These are phyloP conservation scores for Halictus rubicundus DNA, from an alignment of 1,140 invertebrate species.

Conservation along the genomic window DNA sequence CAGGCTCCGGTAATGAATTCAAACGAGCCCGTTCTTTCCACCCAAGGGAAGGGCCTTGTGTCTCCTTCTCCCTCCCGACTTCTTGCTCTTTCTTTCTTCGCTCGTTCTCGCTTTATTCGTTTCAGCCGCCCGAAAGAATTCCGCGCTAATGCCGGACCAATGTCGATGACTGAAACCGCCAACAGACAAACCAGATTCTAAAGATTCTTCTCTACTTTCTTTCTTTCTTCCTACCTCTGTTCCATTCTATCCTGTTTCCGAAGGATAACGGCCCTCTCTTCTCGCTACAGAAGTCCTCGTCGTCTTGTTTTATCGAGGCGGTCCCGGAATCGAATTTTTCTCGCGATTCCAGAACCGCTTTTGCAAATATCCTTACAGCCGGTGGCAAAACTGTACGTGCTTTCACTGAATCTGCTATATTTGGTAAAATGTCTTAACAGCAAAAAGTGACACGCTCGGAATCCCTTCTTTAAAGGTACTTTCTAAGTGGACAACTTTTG, in stretches of 20 bases:
- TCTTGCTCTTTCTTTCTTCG: background rate
- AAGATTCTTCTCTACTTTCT: conserved; percentile 4
- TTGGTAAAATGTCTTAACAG: too few species aligned
- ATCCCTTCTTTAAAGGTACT: too few species aligned
- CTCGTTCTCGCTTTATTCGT: too few species aligned
- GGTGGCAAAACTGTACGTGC: too few species aligned
- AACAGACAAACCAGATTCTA: background rate
- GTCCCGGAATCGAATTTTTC: background rate
- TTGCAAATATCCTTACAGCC: too few species aligned
- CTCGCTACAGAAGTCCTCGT: too few species aligned
- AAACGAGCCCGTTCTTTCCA: background rate
- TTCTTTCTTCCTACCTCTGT: background rate
- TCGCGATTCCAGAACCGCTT: too few species aligned
- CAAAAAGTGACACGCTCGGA: too few species aligned
- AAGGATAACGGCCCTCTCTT: background rate
- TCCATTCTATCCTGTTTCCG: background rate
- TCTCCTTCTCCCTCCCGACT: background rate
- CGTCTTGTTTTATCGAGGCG: background rate
- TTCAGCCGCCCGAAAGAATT: background rate
- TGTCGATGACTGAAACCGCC: background rate
- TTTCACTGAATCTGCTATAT: too few species aligned
- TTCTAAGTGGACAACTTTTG: too few species aligned
- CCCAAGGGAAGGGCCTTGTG: too few species aligned
- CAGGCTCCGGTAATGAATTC: background rate
- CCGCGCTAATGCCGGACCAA: background rate